These are phyloP conservation scores for Cephalophus harveyi DNA, from an alignment of 2,113 vertebrate genomes.

Conservation along the genomic window DNA sequence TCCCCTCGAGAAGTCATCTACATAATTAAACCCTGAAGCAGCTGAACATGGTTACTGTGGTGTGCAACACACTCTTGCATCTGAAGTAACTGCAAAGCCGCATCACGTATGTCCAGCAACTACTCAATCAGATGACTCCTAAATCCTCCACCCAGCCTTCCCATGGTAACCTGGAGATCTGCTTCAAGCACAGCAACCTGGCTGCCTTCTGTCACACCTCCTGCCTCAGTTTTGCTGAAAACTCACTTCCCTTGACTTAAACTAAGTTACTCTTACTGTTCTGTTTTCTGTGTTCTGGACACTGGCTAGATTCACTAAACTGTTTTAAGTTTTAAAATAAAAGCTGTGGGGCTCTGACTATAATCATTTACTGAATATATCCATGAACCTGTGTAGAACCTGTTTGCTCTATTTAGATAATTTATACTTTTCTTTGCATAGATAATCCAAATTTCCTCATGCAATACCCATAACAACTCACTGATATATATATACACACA, in stretches of 20 bases:
- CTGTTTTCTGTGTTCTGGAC: neutral
- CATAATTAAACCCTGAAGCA: neutral
- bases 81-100: neutral
- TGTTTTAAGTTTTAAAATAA: conserved; percentile 1
- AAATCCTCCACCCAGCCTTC: neutral
- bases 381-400: neutral
- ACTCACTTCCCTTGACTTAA: neutral
- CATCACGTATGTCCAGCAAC: neutral
- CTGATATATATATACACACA: neutral
- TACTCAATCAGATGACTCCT: neutral
- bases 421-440: neutral
- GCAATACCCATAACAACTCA: neutral
- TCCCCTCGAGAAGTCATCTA: neutral
- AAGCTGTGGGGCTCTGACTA: neutral
- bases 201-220: neutral
- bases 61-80: neutral
- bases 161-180: neutral
- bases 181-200: neutral
- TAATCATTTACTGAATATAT: neutral
- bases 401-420: neutral
- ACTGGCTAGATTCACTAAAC: neutral
- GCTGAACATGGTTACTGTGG: neutral
- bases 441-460: neutral
- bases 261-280: neutral
- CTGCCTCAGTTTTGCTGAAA: neutral